These are phyloP conservation scores for Pseudolaguvia tuberculata DNA, from an alignment of 2,113 vertebrate species.

Conservation along the genomic window DNA sequence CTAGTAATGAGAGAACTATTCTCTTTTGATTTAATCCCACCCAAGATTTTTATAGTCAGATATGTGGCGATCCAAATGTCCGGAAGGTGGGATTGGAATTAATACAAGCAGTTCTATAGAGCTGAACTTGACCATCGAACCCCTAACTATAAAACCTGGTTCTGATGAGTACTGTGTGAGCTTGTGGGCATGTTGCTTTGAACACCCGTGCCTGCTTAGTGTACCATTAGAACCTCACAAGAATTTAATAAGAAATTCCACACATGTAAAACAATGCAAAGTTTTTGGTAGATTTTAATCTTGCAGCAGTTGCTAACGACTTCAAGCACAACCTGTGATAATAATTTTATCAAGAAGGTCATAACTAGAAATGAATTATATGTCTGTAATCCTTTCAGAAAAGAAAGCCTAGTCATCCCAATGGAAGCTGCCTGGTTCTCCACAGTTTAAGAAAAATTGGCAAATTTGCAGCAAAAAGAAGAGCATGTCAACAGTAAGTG, in stretches of 20 bases:
- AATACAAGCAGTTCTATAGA: not conserved
- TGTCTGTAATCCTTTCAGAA: too few relatives aligned
- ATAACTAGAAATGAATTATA: too few relatives aligned
- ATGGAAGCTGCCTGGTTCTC: too few relatives aligned
- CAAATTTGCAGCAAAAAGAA: too few relatives aligned
- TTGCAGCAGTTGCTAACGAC: not conserved
- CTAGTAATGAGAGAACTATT: not conserved
- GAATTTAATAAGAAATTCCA: not conserved
- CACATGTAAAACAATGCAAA: not conserved
- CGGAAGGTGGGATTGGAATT: not conserved
- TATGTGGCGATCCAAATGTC: not conserved
- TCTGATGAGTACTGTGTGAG: not conserved
- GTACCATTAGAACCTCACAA: not conserved
- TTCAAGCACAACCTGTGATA: not conserved
- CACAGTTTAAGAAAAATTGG: too few relatives aligned
- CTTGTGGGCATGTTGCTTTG: not conserved
- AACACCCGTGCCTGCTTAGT: not conserved
- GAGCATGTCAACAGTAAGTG: too few relatives aligned
- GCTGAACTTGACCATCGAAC: not conserved
- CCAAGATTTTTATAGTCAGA: not conserved
- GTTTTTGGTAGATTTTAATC: not conserved
- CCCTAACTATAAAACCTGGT: not conserved
- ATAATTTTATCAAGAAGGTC: too few relatives aligned
- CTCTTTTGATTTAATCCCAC: not conserved
- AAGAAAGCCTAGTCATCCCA: too few relatives aligned